Evolutionary conservation across 2,888 invertebrate species (phyloP), one percentile per base, ranked within the genome.

Genomic region (Himalopsyche tibetana): DNA sequence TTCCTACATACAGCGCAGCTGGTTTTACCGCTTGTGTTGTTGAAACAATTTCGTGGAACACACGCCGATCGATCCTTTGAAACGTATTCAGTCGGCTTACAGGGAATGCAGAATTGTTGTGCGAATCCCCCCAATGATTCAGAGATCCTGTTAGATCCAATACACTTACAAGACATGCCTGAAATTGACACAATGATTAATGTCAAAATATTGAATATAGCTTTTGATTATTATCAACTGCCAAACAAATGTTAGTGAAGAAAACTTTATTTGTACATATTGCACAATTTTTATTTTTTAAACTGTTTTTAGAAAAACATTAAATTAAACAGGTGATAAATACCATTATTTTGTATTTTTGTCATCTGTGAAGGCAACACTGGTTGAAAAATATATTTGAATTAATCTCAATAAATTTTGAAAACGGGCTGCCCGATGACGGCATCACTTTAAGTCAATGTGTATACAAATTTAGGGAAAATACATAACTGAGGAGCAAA

Each of bases 1-100:
- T 87, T 88, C 63, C 86, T 87, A 42, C 88, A 86, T 17, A 88
- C 74, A 80, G 88, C 79, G 79, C 87, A 89, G 56, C 89, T 89
- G 1, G 87, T 84, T 92, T 92, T 83, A 89, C 84, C 87, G 92
- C 90, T 88, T 92, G 92, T 63, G 90, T 90, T 84, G 89, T 89
- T 85, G 90, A 90, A 89, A 92, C 92, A 56, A 82, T 87, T 69
- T 1, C 93, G 90, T 0, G 92, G 91, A 12, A 93, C 92, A 84
- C 93, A 93, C 0, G 90, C 86, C 0, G 87, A 87, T 2, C 92
- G 91, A 80, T 93, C 93, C 0, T 90, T 84, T 0, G 93, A 92
- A 3, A 92, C 90, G 1, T 92, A 89, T 85, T 92, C 92, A 0
- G 92, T 92, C 0, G 90, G 90, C 55, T 91, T 91, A 88, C 93